Percentiles rank a stretch among this genome's conserved stretches.
phyloP scores from a whole-genome alignment of 2,113 vertebrate species.

The Calyptommatus sinebrachiatus region DNA sequence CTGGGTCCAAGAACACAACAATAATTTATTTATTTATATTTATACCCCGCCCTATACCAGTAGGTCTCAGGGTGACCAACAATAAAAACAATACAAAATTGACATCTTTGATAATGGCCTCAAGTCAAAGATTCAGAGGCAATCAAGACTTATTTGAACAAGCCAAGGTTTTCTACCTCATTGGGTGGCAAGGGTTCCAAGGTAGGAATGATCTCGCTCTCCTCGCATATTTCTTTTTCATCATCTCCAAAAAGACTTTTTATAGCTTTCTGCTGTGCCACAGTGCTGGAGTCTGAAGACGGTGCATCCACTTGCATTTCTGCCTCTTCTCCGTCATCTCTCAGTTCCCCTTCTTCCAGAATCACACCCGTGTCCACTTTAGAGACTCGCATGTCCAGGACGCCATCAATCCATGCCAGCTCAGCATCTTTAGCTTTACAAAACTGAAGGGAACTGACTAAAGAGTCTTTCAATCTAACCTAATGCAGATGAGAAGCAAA shows the following conservation, averaged over 20 bases:
- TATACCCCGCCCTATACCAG: too few relatives aligned
- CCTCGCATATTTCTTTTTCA: constrained; percentile 88
- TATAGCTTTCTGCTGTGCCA: constrained; percentile 88
- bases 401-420: constrained; percentile 95
- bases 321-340: constrained; percentile 82
- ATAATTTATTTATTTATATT: background rate
- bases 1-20: background rate
- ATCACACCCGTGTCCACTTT: constrained; percentile 97
- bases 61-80: too few relatives aligned
- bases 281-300: constrained; percentile 75
- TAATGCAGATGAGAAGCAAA: constrained; percentile 49
- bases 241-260: constrained; percentile 94
- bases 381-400: constrained; percentile 95
- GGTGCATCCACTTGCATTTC: constrained; percentile 84
- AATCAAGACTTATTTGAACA: constrained; percentile 4
- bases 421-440: constrained; percentile 97
- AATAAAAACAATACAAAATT: too few relatives aligned
- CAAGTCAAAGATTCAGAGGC: background rate
- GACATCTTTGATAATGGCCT: background rate
- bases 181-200: constrained; percentile 88
- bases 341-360: constrained; percentile 87
- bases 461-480: constrained; percentile 96
- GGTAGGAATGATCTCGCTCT: constrained; percentile 94
- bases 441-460: constrained; percentile 97
- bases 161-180: constrained; percentile 74